phyloP scores from a whole-genome alignment of 2,888 invertebrate species.

The Tuberolachnus salignus region DNA sequence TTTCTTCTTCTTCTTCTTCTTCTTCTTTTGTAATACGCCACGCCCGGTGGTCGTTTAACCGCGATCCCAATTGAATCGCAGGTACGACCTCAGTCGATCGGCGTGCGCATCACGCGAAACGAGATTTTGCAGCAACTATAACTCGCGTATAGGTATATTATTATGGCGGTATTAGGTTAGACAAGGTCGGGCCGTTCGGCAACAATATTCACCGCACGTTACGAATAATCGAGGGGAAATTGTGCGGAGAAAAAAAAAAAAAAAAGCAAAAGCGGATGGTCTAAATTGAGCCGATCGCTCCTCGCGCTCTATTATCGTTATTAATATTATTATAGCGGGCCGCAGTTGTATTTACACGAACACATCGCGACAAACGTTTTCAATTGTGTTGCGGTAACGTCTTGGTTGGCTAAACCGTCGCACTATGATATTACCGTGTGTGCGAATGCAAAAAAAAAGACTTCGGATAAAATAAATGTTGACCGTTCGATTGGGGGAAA shows the following conservation, averaged over 20 bases:
- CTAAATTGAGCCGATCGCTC: conserved; percentile 42
- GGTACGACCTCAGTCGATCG: conserved; percentile 24
- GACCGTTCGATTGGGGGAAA: too few species aligned
- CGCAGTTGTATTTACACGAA: too few species aligned
- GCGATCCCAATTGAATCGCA: not conserved
- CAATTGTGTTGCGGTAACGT: conserved; percentile 10
- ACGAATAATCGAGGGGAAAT: conserved; percentile 31
- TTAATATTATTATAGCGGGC: too few species aligned
- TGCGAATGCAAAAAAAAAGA: too few species aligned
- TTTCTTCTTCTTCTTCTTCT: too few species aligned
- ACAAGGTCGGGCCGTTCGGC: conserved; percentile 42
- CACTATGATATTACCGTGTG: too few species aligned
- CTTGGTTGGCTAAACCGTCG: not conserved
- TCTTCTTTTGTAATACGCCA: not conserved
- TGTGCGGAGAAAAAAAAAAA: conserved; percentile 14
- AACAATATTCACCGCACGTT: conserved; percentile 33
- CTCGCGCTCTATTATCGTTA: not conserved
- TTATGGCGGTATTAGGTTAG: conserved; percentile 28
- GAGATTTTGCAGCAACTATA: conserved; percentile 7
- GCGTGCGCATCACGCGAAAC: conserved; percentile 16
- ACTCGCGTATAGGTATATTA: not conserved
- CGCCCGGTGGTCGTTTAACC: conserved; percentile 12
- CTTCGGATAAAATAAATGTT: too few species aligned
- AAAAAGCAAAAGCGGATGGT: conserved; percentile 25
- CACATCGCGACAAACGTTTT: conserved; percentile 1